Conservation (phyloP, 2,797 vertebrate genomes). For the Miichthys miiuy region DNA sequence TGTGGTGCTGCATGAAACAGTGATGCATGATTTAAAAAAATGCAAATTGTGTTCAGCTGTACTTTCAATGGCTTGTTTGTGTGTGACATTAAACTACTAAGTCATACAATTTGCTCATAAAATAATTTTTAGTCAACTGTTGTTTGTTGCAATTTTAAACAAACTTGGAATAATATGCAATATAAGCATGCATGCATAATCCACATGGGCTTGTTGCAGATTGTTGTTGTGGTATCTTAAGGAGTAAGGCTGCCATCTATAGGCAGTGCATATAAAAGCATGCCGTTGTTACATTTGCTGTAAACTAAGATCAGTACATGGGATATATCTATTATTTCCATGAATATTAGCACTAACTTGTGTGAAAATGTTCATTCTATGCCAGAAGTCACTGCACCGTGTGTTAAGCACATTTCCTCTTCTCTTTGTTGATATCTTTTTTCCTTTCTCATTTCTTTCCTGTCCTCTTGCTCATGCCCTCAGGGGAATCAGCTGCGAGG, state of each 20-base stretch:
- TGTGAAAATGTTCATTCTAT: conserved; percentile 11
- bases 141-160: conserved; percentile 10
- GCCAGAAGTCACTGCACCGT: neutral
- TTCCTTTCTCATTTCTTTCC: conserved; percentile 1
- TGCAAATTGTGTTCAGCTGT: conserved; percentile 50
- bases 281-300: conserved; percentile 42
- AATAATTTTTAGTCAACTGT: conserved; percentile 19
- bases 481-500: conserved; percentile 94
- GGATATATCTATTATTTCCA: conserved; percentile 15
- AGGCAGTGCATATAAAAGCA: conserved; percentile 56
- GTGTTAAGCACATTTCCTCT: neutral
- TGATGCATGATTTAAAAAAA: conserved; percentile 76
- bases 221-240: conserved; percentile 38
- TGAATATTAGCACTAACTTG: conserved; percentile 16
- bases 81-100: conserved; percentile 42
- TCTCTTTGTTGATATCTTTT: neutral
- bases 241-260: conserved; percentile 70
- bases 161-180: conserved; percentile 30
- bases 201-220: conserved; percentile 23
- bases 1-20: conserved; percentile 85
- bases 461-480: conserved; percentile 6
- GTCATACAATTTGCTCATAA: conserved; percentile 23
- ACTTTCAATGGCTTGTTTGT: conserved; percentile 41
- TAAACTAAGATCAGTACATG: conserved; percentile 1
- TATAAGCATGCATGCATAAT: conserved; percentile 44